A percentile compares a stretch with the other conserved stretches of the same genome.
Conservation (phyloP, 2,888 invertebrate species). For the Platycheirus rosarum region DNA sequence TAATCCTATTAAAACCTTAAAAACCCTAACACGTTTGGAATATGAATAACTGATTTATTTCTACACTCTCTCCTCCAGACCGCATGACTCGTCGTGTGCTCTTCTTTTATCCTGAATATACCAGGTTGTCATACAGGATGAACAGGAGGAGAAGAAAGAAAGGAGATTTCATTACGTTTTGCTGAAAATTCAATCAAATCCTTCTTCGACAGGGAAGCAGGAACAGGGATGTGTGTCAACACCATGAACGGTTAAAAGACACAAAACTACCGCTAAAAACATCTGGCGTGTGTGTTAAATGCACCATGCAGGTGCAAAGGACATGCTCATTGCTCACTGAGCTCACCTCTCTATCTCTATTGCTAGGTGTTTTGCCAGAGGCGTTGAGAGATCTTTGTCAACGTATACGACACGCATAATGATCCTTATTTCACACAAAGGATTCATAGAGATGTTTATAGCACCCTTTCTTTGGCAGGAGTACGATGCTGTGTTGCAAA, state of each 20-base stretch:
- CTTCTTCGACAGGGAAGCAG: slow-evolving; percentile 45
- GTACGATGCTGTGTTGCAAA: slow-evolving; percentile 44
- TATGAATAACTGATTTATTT: slow-evolving; percentile 44
- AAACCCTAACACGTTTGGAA: slow-evolving; percentile 7
- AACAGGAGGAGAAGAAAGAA: slow-evolving; percentile 19
- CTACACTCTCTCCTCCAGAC: background rate
- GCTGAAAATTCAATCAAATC: slow-evolving; percentile 61
- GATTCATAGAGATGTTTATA: slow-evolving; percentile 47
- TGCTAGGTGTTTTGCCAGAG: slow-evolving; percentile 30
- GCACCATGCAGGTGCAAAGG: slow-evolving; percentile 57
- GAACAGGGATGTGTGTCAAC: slow-evolving; percentile 37
- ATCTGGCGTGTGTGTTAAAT: slow-evolving; percentile 45
- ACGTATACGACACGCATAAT: slow-evolving; percentile 64
- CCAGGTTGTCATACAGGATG: too few relatives aligned
- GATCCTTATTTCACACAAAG: slow-evolving; percentile 54
- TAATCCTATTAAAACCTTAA: slow-evolving; percentile 54
- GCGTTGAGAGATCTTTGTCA: slow-evolving; percentile 59
- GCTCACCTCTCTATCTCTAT: too few relatives aligned
- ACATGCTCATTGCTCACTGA: slow-evolving; percentile 29
- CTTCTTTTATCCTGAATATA: background rate
- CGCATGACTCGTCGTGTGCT: slow-evolving; percentile 22
- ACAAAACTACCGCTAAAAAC: slow-evolving; percentile 40
- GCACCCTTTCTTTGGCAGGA: slow-evolving; percentile 5
- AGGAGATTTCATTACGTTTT: slow-evolving; percentile 30
- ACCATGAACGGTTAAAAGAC: slow-evolving; percentile 45